Evolutionary conservation across 2,113 vertebrate species (phyloP), one percentile per base, ranked within the genome.

Genomic region (Larimichthys polyactis): DNA sequence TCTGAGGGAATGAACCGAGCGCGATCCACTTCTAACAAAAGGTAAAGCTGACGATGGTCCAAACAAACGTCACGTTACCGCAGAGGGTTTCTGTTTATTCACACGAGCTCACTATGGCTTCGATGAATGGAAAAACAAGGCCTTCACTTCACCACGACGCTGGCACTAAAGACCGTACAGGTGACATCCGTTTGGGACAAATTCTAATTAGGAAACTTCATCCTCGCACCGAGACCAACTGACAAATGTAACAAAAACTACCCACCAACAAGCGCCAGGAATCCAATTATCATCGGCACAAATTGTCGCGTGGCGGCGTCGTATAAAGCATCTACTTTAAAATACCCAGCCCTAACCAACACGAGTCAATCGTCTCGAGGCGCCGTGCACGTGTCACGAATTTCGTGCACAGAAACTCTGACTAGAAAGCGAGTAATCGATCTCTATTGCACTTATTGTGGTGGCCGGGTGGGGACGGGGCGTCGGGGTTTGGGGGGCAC

Each of bases 291-390:
- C 22, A 14, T 40, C 36, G 7, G 36, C 36, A 40, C 36, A 40
- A 40, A 40, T 9, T 40, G 36, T 40, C 6, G 36, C 36, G 32
- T 32, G 32, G 32, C 11, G 9, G 44, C 14, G 40, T 8, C 12
- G 17, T 14, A 52, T 24, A 54, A 36, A 24, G 20, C 32, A 24
- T 49, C 54, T 22, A 29, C 57, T 24, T 7, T 27, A 52, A 74
- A 96, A 95, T 96, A 97, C 92, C 91, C 88, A 89, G 90, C 86
- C 87, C 84, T 77, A 87, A 80, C 57, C 27, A 79, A 49, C 70
- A 95, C 91, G 11, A 58, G 94, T 95, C 95, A 95, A 94, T 95
- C 78, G 14, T 77, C 60, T 96, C 96, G 97, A 98, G 97, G 97
- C 97, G 97, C 96, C 96, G 96, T 94, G 95, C 96, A 95, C 96